Percentiles rank a stretch among this genome's conserved stretches.
Conservation (phyloP, 1,140 invertebrate species). For the Cyclargus thomasi region DNA sequence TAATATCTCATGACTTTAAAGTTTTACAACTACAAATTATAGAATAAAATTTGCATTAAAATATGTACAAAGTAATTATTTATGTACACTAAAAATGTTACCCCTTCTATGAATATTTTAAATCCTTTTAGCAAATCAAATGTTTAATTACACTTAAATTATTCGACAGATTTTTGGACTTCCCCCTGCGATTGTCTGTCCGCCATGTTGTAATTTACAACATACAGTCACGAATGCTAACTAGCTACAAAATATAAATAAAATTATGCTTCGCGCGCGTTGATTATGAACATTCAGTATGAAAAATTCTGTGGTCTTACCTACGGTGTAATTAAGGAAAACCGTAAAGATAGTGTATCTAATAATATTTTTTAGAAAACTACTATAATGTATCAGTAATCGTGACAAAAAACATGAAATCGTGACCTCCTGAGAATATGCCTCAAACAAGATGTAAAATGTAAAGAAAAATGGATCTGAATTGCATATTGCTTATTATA, state of each 20-base stretch:
- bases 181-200: not conserved
- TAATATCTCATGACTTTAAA: too few species aligned
- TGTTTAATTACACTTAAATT: not conserved
- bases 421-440: too few species aligned
- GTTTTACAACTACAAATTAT: not conserved
- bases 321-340: too few species aligned
- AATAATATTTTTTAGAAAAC: too few species aligned
- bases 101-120: conserved; percentile 3
- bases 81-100: not conserved
- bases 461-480: too few species aligned
- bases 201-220: not conserved
- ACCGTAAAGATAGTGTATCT: too few species aligned
- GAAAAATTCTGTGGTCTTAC: too few species aligned
- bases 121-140: conserved; percentile 12
- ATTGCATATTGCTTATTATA: too few species aligned
- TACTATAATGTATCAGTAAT: too few species aligned
- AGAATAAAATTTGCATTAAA: not conserved
- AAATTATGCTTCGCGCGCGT: not conserved
- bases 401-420: too few species aligned
- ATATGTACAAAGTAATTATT: not conserved
- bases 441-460: too few species aligned
- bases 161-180: not conserved
- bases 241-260: not conserved
- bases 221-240: not conserved
- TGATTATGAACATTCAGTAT: too few species aligned